Evolutionary conservation across 2,888 invertebrate species (phyloP), one percentile per base, ranked within the genome.

Genomic region (Sthenelais limicola): DNA sequence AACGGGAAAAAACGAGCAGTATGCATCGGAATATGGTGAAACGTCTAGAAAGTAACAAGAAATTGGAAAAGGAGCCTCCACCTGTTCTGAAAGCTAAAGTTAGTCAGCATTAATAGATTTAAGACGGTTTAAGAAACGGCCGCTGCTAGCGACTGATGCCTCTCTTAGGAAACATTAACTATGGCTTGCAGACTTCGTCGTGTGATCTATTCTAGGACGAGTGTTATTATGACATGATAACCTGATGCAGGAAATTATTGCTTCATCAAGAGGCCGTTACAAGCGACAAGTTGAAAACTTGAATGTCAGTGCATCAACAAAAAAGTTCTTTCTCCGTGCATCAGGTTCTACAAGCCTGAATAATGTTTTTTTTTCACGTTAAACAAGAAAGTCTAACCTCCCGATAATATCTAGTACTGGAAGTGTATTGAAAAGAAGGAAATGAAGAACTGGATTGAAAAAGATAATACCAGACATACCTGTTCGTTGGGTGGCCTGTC

Each of bases 51-150:
- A 79, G 80, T 72, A 71, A 77, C 30, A 82, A 83, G 79, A 80
- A 83, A 52, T 81, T 82, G 21, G 83, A 83, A 75, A 80, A 82
- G 66, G 84, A 84, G 69, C 84, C 85, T 26, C 84, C 84, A 28
- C 84, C 84, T 47, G 71, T 62, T 24, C 21, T 62, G 32, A 71
- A 67, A 18, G 38, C 67, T 18, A 43, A 43, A 3, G 49, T 54
- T 12, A 51, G 51, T 33, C 70, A 51, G 35, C 83, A 85, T 75
- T 85, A 74, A 76, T 68, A 56, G 28, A 30, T 47, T 30, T 30
- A 54, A 28, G 7, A 51, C 51, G 7, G 49, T 9, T 24, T 5
- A 52, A 52, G 18, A 56, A 56, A n/a, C 9, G 35, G n/a, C n/a
- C n/a, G n/a, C n/a, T n/a, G n/a, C n/a, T n/a, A n/a, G n/a, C n/a